Evolutionary conservation across 2,888 invertebrate genomes (phyloP).

Genomic region (Metellina segmentata): DNA sequence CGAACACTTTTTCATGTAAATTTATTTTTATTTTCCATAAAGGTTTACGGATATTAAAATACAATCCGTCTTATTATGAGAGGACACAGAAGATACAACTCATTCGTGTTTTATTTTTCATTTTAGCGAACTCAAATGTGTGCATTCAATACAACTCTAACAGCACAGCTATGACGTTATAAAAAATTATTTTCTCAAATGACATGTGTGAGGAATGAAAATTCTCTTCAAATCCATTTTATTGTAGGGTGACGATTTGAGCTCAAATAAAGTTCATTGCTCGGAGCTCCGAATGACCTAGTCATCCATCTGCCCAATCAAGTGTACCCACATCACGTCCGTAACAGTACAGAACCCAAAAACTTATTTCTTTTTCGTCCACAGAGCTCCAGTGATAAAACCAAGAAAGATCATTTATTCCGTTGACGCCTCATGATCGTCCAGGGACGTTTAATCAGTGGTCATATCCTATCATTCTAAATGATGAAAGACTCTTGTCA

Average conservation of each 20-base stretch:
- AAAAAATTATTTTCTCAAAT: neutral
- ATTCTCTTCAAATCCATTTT: neutral
- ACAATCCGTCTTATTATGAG: no score
- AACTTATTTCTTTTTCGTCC: constrained; percentile 49
- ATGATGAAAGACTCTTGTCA: constrained; percentile 69
- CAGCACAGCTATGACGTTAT: neutral
- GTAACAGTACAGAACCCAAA: constrained; percentile 15
- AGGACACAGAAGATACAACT: no score
- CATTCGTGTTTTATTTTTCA: no score
- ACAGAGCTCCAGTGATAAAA: constrained; percentile 40
- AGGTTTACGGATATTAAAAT: no score
- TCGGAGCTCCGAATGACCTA: neutral
- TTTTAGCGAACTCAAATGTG: neutral
- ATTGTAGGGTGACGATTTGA: neutral
- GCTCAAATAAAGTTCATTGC: neutral
- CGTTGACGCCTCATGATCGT: constrained; percentile 57
- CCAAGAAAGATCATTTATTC: constrained; percentile 66
- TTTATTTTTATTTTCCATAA: no score
- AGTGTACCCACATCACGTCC: constrained; percentile 50
- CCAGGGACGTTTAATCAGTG: constrained; percentile 67
- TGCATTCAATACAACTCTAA: neutral
- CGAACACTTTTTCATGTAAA: no score
- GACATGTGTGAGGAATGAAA: neutral
- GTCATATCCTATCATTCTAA: constrained; percentile 72
- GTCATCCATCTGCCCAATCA: constrained; percentile 26